Evolutionary conservation across 2,888 invertebrate species (phyloP).

Genomic region (Agrotis segetum): DNA sequence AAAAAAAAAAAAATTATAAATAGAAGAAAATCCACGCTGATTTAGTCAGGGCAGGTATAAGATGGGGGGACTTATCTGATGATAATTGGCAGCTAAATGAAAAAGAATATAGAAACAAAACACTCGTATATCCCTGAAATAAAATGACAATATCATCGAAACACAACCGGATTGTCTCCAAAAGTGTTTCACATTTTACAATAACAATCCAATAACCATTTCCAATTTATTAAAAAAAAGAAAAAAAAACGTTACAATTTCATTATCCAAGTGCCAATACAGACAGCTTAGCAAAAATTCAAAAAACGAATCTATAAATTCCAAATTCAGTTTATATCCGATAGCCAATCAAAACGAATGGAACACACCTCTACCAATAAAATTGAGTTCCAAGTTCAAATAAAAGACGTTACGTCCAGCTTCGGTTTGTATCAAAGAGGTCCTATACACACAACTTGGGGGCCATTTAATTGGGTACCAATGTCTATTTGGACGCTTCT

Average conservation of each 20-base stretch:
- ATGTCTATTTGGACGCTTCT: slow-evolving; percentile 78
- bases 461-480: slow-evolving; percentile 85
- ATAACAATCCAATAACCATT: not conserved
- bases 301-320: slow-evolving; percentile 12
- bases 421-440: slow-evolving; percentile 66
- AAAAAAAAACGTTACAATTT: slow-evolving; percentile 15
- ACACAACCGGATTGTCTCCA: not conserved
- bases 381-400: slow-evolving; percentile 60
- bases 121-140: no score
- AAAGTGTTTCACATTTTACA: not conserved
- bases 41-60: no score
- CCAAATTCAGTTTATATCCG: slow-evolving; percentile 17
- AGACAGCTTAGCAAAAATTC: slow-evolving; percentile 6
- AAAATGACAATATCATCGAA: not conserved
- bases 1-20: no score
- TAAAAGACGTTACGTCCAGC: slow-evolving; percentile 61
- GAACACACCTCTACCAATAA: slow-evolving; percentile 52
- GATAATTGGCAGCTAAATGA: no score
- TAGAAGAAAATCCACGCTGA: no score
- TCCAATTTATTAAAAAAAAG: slow-evolving; percentile 1
- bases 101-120: no score
- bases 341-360: slow-evolving; percentile 41
- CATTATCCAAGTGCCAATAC: slow-evolving; percentile 11
- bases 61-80: no score
- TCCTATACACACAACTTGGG: slow-evolving; percentile 83